Base-by-base conservation (phyloP, 2,888 invertebrate species). In the Imbricaverruca yamaguchii region DNA sequence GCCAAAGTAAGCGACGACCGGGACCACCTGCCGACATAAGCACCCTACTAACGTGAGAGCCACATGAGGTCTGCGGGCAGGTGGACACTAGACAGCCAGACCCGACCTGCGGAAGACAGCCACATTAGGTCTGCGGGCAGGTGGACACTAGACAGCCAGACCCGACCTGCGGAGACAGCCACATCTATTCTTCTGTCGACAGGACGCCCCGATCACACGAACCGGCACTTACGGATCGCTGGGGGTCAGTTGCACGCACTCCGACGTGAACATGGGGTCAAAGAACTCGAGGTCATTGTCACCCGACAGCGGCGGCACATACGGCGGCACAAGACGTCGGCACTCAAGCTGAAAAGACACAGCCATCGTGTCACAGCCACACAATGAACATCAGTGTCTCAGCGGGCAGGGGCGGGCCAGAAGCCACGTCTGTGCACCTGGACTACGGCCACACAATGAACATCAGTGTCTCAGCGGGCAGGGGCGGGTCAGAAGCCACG, bases 291-390 rank as follows among this genome's bases (percentile, higher is more conserved):
- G 81, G 80, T 83, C 83, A 80, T 88, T 85, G 82, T 89, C 89
- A 57, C 86, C 86, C 61, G 86, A 85, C 55, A 90, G 87, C 74
- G 86, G 85, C 10, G 90, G 90, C 84, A 88, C 88, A 85, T 89
- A 90, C 7, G 90, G 90, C 15, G 90, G 89, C 21, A 87, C 83
- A 39, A 89, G 87, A 84, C 89, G 88, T 82, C 88, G 88, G 81
- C 86, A 85, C 82, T 89, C 89, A 81, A 90, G 85, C 86, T 87
- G 83, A 82, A 82, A 80, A 57, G 56, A 80, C 77, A 59, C 81
- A 39, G 80, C 65, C 77, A 81, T 63, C 57, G 25, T 21, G 78
- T 15, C 67, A 79, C 59, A 59, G 59, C 59, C 39, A 39, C 39
- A 39, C 39, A 39, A 1, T 39, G 39, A 39, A 39, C 39, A 39